Evolutionary conservation across 64 coral and sea anemone genomes (phyloP).

Genomic region (Actinia tenebrosa): DNA sequence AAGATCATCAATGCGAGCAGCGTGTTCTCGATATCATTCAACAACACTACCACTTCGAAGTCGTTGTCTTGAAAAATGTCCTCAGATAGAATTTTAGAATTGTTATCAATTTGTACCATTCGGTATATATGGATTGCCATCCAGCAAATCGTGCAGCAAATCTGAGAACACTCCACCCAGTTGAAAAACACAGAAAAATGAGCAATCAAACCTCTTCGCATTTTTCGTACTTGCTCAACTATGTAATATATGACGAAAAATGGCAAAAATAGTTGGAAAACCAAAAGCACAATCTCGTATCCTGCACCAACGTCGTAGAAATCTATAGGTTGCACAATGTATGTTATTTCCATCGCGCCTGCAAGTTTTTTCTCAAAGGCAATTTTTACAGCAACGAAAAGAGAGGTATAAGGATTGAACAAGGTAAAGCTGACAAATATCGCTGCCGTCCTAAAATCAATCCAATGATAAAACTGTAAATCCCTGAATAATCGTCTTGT

Average conservation of each 20-base stretch:
- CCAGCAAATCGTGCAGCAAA: constrained; percentile 8
- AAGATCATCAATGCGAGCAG: constrained; percentile 42
- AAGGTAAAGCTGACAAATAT: constrained; percentile 31
- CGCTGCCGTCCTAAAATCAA: constrained; percentile 25
- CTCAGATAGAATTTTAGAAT: neutral
- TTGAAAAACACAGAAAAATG: constrained; percentile 34
- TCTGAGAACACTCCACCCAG: constrained; percentile 34
- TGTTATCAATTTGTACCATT: constrained; percentile 9
- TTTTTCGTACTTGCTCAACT: constrained; percentile 1
- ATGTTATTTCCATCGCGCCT: constrained; percentile 23
- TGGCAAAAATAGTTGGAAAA: constrained; percentile 26
- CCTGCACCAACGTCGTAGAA: constrained; percentile 31
- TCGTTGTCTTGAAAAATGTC: constrained; percentile 28
- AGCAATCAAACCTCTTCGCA: neutral
- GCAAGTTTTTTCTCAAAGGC: constrained; percentile 13
- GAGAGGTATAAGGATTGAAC: constrained; percentile 19
- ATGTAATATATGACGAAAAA: constrained; percentile 37
- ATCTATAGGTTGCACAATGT: constrained; percentile 21
- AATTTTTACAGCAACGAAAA: constrained; percentile 42
- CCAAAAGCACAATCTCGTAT: constrained; percentile 14
- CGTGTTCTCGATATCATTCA: constrained; percentile 24
- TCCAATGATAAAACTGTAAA: neutral
- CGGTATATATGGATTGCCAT: constrained; percentile 18
- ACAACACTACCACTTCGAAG: constrained; percentile 24
- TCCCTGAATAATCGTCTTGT: neutral